Conservation (phyloP, 2,113 vertebrate species). For the Riparia riparia region DNA sequence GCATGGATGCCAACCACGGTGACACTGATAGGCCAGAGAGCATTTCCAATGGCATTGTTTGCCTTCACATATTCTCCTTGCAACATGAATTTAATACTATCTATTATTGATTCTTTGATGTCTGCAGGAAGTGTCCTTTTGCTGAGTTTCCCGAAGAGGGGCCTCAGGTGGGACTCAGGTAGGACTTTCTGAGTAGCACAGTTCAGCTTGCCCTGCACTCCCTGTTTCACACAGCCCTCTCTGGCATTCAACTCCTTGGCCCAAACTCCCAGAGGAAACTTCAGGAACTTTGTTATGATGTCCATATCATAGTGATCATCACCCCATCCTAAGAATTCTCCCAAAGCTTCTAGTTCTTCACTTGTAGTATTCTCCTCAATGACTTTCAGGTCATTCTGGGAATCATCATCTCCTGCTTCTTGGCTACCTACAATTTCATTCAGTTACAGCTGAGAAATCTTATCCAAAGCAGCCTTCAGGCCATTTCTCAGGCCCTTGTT, state of each 20-base stretch:
- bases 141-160: slow-evolving; percentile 90
- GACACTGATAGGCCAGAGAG: slow-evolving; percentile 94
- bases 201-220: slow-evolving; percentile 91
- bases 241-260: slow-evolving; percentile 92
- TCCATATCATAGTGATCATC: slow-evolving; percentile 91
- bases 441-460: slow-evolving; percentile 93
- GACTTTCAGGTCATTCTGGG: slow-evolving; percentile 92
- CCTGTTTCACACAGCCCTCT: slow-evolving; percentile 89
- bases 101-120: slow-evolving; percentile 96
- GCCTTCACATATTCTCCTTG: slow-evolving; percentile 95
- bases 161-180: slow-evolving; percentile 85
- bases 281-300: slow-evolving; percentile 91
- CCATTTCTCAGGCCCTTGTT: slow-evolving; percentile 97
- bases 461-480: slow-evolving; percentile 94
- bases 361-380: slow-evolving; percentile 95
- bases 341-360: slow-evolving; percentile 90
- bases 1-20: slow-evolving; percentile 98
- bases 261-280: slow-evolving; percentile 96
- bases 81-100: slow-evolving; percentile 95
- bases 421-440: slow-evolving; percentile 92
- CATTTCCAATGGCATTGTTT: slow-evolving; percentile 95
- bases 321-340: slow-evolving; percentile 86
- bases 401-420: slow-evolving; percentile 86
- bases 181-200: slow-evolving; percentile 87
- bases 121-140: slow-evolving; percentile 93